Conservation (phyloP, 2,113 vertebrate species). For the Hoplias malabaricus region DNA sequence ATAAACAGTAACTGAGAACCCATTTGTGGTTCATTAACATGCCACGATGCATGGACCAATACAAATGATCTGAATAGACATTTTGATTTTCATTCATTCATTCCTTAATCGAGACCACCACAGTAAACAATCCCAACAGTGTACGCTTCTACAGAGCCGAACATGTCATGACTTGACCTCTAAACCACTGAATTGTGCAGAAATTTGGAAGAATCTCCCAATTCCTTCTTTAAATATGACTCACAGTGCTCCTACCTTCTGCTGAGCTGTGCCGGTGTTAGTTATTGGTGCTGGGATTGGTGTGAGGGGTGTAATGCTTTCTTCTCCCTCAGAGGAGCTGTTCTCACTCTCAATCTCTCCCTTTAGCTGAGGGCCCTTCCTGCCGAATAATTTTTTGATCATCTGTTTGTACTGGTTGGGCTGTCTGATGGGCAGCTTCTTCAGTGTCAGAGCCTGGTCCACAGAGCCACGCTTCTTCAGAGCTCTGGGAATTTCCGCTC, state of each 20-base stretch:
- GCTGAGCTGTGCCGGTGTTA: constrained; percentile 32
- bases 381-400: constrained; percentile 81
- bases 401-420: constrained; percentile 84
- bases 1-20: no score
- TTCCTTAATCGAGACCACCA: no score
- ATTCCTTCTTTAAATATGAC: no score
- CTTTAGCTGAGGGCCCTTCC: constrained; percentile 42
- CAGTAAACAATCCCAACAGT: neutral
- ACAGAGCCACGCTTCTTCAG: constrained; percentile 83
- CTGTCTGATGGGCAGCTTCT: constrained; percentile 63
- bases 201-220: no score
- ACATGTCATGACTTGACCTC: no score
- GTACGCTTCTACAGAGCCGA: no score
- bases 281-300: neutral
- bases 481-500: constrained; percentile 84
- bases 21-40: no score
- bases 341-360: constrained; percentile 59
- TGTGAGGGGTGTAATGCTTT: constrained; percentile 11
- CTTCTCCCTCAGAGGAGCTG: constrained; percentile 72
- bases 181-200: no score
- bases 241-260: constrained; percentile 59
- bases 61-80: no score
- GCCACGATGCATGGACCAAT: no score
- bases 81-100: no score
- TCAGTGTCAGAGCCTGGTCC: constrained; percentile 66